These are phyloP conservation scores for Gonocerus acuteangulatus DNA, from an alignment of 2,888 invertebrate genomes.

Conservation along the genomic window DNA sequence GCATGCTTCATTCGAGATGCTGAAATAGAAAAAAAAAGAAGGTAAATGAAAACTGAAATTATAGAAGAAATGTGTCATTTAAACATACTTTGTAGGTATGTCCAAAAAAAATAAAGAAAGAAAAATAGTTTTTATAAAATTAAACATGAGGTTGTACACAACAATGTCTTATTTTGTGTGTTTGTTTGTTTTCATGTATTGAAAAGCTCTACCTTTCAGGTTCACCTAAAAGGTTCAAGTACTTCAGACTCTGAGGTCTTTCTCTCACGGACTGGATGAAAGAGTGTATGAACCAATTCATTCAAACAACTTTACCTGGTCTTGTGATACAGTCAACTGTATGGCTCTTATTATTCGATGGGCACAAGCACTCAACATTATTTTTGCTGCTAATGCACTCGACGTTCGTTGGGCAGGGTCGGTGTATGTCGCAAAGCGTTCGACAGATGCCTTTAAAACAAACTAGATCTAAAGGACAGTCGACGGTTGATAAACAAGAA, in stretches of 20 bases:
- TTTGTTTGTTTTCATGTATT: too few species aligned
- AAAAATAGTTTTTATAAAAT: not conserved
- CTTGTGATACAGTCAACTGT: conserved; percentile 50
- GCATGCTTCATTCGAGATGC: conserved; percentile 30
- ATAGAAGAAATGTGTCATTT: not conserved
- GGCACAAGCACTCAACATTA: conserved; percentile 53
- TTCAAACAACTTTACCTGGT: conserved; percentile 51
- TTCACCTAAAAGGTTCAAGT: not conserved
- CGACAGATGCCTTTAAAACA: conserved; percentile 49
- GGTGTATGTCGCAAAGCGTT: conserved; percentile 49
- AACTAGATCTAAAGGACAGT: conserved; percentile 46
- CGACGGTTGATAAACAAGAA: conserved; percentile 38
- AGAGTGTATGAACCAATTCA: not conserved
- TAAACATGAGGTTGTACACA: too few species aligned
- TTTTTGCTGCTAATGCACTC: conserved; percentile 50
- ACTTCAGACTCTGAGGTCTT: not conserved
- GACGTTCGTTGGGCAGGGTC: conserved; percentile 45
- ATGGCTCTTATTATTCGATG: conserved; percentile 43
- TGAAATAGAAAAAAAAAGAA: conserved; percentile 35
- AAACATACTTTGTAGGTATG: not conserved
- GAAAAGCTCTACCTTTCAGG: not conserved
- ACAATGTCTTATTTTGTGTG: too few species aligned
- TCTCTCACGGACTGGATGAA: not conserved
- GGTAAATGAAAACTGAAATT: conserved; percentile 33
- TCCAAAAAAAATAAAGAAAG: not conserved